phyloP scores from a whole-genome alignment of 2,797 vertebrate species.

The Threskiornis aethiopicus region DNA sequence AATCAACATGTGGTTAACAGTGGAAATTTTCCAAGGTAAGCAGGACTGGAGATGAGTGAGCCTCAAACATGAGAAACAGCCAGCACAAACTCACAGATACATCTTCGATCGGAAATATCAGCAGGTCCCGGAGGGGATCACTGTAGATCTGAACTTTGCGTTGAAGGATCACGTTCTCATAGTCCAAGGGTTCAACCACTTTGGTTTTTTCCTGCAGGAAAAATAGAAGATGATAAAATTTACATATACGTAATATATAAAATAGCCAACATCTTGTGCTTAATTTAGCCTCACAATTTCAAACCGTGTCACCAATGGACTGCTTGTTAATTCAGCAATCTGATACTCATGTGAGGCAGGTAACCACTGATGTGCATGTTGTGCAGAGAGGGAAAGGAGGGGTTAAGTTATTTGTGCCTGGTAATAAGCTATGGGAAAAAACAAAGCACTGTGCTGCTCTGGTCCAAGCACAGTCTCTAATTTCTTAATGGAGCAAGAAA shows the following conservation, averaged over 20 bases:
- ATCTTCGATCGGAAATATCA: constrained; percentile 94
- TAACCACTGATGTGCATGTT: neutral
- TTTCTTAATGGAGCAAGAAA: constrained; percentile 32
- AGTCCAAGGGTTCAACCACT: constrained; percentile 94
- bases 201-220: constrained; percentile 89
- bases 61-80: neutral
- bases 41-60: neutral
- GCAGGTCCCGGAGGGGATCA: constrained; percentile 92
- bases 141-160: constrained; percentile 97
- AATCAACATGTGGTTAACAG: neutral
- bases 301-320: neutral
- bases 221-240: neutral
- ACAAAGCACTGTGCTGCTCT: neutral
- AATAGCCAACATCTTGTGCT: neutral
- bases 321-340: neutral
- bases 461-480: neutral
- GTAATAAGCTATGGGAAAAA: neutral
- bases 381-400: neutral
- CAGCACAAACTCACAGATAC: constrained; percentile 85
- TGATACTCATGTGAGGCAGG: neutral
- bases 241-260: neutral
- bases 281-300: neutral
- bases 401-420: neutral
- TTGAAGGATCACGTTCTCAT: constrained; percentile 92
- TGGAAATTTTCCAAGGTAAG: neutral